Base-by-base conservation (phyloP, 2,888 invertebrate genomes). In the Campoplex capitator region DNA sequence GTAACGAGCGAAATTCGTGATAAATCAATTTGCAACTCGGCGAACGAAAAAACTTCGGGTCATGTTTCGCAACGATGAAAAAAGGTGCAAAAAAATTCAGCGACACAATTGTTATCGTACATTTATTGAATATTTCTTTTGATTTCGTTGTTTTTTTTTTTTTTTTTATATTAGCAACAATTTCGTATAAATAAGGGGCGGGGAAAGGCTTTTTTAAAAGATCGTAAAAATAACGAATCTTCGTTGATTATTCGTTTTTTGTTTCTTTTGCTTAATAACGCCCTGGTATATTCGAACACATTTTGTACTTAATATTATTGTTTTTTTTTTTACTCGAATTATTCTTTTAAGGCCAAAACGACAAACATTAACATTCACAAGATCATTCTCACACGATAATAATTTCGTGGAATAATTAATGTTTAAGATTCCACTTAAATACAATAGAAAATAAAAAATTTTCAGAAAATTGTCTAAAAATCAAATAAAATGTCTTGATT, bases 271-370 rank as follows among this genome's bases (percentile, higher is more conserved):
- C 28, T 68, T 35, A 71, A 79, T 80, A 82, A 67, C 42, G 45
- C 54, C 48, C 77, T 68, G 75, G 35, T 81, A 76, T 82, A 76
- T 84, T 84, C 81, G 86, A 87, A 87, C 86, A 87, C 86, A 87
- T 87, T 81, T 87, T 87, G 84, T 87, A 84, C 86, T 87, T 87
- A 84, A 84, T 42, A 77, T 73, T 83, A 77, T 80, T 45, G 58
- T 83, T 86, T 48, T 58, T 23, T 23, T 23, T 23, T 79, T 76
- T 45, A 65, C 35, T 73, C 32, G 23, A 62, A 35, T 32, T 80
- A 16, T 62, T 67, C n/a, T 35, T 13, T 42, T 8, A 45, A 67
- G 73, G 74, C 74, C 67, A 38, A 54, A 51, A 16, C 35, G 6
- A 79, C 32, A 35, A 71, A 58, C 71, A 48, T 32, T 6, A 65